phyloP scores from a whole-genome alignment of 2,113 vertebrate species.

The Bombycilla garrulus region DNA sequence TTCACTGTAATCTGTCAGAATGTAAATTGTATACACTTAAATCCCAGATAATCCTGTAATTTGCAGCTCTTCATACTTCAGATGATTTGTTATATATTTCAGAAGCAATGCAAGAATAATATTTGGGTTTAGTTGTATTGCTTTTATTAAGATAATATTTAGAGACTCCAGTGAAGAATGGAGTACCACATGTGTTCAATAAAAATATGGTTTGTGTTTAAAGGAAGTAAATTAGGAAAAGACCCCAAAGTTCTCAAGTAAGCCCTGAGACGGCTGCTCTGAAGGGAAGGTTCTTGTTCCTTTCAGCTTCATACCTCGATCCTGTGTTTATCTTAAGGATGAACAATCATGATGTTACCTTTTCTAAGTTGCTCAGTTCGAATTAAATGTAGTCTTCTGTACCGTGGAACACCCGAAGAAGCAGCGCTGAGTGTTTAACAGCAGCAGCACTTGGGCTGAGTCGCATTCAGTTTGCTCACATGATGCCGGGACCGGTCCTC shows the following conservation, averaged over 20 bases:
- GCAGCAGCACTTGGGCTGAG: not conserved
- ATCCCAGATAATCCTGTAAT: not conserved
- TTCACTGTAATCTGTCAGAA: not conserved
- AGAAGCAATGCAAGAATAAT: not conserved
- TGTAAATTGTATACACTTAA: not conserved
- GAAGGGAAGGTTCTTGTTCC: not conserved
- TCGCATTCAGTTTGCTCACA: accelerated
- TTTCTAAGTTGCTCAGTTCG: not conserved
- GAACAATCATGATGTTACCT: not conserved
- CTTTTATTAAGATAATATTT: not conserved
- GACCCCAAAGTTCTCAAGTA: not conserved
- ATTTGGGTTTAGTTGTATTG: not conserved
- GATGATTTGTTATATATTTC: not conserved
- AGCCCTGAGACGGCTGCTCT: not conserved
- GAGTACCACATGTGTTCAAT: not conserved
- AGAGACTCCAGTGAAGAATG: not conserved
- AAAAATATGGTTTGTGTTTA: not conserved
- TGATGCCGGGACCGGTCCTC: not conserved
- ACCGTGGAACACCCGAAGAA: not conserved
- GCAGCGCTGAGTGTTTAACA: not conserved
- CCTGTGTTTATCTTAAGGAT: accelerated
- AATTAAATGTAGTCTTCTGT: not conserved
- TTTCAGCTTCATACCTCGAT: not conserved
- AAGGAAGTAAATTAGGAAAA: not conserved
- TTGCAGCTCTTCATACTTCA: not conserved